Base-by-base conservation (phyloP, 2,888 invertebrate genomes). In the Trichopoda pennipes region DNA sequence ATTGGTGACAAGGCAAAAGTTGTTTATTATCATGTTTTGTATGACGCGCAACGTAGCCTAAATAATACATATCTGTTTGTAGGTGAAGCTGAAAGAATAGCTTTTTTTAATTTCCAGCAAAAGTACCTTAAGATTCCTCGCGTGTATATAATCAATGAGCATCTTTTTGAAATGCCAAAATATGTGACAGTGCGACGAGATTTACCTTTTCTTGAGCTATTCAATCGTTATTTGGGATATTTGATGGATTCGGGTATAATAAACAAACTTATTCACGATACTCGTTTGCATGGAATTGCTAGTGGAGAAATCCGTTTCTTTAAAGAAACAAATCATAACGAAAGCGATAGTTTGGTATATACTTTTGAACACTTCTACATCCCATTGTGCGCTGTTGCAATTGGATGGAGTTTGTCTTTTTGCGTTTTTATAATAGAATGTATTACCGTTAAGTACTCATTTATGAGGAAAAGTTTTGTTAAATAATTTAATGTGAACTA, bases 171-270 rank as follows among this genome's bases (percentile, higher is more conserved):
- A 4, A 1, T 16, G 1, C 81, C 61, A 3, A 14, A 44, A 3
- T 32, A 3, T 35, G 49, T 66, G 16, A 28, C 44, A 1, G 7
- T 53, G 6, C 61, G 69, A 1, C 7, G 7, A 1, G 19, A 63
- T 38, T 56, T 69, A 14, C 76, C 76, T 1, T 77, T 47, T 14
- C 32, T 69, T n/a, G 12, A 19, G 8, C 38, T 58, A 0, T 66
- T 78, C 8, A 78, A 72, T 53, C 55, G 35, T 35, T 66, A 53
- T 35, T 28, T 78, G 3, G 23, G 10, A 16, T 42, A 78, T 12
- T 12, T 72, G 12, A 16, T n/a, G 10, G 42, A 55, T 32, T 51
- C 72, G 7, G 78, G 78, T 4, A 17, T 78, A 17, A 1, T 60
- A 0, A 1, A 6, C 0, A 78, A 72, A 53, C 2, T 66, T 2